Conservation (phyloP, 1,140 invertebrate genomes). For the Achatina immaculata region DNA sequence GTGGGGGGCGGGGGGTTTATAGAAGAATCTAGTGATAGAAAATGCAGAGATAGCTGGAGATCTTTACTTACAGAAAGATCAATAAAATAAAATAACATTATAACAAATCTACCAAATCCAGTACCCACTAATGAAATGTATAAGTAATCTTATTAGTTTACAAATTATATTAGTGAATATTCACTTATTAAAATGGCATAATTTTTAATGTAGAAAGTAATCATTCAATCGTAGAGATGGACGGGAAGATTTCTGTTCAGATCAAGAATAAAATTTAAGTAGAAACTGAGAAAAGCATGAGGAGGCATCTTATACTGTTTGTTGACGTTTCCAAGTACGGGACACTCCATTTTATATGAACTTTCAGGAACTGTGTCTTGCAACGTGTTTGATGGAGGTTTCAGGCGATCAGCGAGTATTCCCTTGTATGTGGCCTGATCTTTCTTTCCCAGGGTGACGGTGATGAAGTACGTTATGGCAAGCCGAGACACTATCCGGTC, state of each 20-base stretch:
- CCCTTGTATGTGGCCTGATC: neutral
- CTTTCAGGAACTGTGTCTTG: too few species aligned
- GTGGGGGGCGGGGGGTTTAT: too few species aligned
- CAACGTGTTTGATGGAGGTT: too few species aligned
- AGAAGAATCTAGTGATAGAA: too few species aligned
- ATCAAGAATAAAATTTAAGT: neutral
- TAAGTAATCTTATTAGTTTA: neutral
- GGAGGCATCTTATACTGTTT: neutral
- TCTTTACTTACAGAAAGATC: neutral
- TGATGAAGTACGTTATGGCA: neutral
- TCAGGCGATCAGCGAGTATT: too few species aligned
- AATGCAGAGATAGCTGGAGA: neutral
- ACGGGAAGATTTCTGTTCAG: neutral
- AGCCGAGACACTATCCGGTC: neutral
- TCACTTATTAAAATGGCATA: neutral
- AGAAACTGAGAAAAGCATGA: neutral
- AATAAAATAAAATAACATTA: neutral
- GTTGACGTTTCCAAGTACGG: too few species aligned
- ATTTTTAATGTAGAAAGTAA: neutral
- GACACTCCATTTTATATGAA: too few species aligned
- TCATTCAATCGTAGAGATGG: neutral
- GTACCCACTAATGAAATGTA: neutral
- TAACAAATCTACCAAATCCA: neutral
- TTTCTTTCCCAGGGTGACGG: neutral
- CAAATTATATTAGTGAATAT: neutral